Percentiles rank a stretch among this genome's conserved stretches.
Conservation (phyloP, 2,113 vertebrate species). For the Desmodus rotundus region DNA sequence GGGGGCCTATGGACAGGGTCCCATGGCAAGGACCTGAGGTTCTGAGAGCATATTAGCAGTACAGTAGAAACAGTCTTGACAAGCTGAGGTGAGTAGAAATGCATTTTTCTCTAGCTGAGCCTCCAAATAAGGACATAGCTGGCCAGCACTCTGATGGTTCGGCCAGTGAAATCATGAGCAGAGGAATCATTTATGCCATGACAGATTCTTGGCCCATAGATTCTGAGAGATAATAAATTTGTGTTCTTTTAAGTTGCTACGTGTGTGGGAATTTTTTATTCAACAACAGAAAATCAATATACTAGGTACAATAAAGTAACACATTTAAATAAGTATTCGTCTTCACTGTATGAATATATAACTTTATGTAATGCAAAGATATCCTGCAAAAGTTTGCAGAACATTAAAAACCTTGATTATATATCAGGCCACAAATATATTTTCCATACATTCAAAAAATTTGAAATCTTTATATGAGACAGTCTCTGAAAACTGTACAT, state of each 20-base stretch:
- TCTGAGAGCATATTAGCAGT: neutral
- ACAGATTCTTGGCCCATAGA: neutral
- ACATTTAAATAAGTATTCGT: neutral
- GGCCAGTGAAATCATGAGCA: neutral
- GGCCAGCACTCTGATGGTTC: neutral
- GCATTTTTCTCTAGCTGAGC: neutral
- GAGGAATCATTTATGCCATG: neutral
- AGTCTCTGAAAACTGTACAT: neutral
- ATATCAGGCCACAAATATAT: neutral
- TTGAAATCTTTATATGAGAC: neutral
- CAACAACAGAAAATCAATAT: neutral
- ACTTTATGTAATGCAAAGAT: neutral
- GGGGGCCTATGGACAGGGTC: no score
- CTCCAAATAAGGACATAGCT: neutral
- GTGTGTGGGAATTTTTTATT: neutral
- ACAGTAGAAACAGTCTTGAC: neutral
- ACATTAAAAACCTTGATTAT: neutral
- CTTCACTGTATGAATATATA: neutral
- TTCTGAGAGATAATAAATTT: neutral
- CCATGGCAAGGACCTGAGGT: neutral
- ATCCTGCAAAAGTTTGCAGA: neutral
- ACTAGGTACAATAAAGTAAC: neutral
- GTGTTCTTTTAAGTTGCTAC: neutral
- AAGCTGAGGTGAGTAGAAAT: neutral
- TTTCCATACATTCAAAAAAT: neutral